Evolutionary conservation across 2,797 vertebrate genomes (phyloP), one percentile per base, ranked within the genome.

Genomic region (Cynodonichthys magdalenae): DNA sequence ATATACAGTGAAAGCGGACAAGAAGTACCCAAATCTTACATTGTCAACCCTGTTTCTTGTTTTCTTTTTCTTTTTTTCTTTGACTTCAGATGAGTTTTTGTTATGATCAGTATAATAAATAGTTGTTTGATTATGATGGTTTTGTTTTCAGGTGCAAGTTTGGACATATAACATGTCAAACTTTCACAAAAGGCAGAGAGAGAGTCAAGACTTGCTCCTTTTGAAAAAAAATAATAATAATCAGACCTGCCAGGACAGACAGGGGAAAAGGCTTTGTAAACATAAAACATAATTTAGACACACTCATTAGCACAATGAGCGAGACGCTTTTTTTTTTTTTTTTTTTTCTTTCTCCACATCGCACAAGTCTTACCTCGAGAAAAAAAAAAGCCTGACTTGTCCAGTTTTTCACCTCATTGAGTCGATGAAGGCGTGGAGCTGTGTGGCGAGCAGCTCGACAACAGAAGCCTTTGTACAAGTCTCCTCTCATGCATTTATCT

Each of bases 51-150:
- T 24, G 59, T 70, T 75, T 81, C 44, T 15, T 77, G 64, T 74
- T 77, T 17, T 39, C 2, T 24, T 24, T 24, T 24, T 24, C 24
- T 46, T 39, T 45, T 28, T 31, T 36, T 27, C 11, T 14, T 39
- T 39, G 36, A 27, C 36, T 59, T 59, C 20, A 34, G 47, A 57
- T 24, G 46, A 74, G 59, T 77, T 72, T 75, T 46, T 79, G 80
- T 79, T 64, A 74, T 47, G 56, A 70, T 85, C 79, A 87, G 79
- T 80, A 84, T 63, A 92, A 91, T 92, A 90, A 91, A 91, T 90
- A 82, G 71, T 24, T 75, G 78, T 81, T 84, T 78, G 61, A 84
- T 83, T 82, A 80, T 58, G 77, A 82, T 11, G 69, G 53, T 75
- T 75, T 69, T 75, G 81, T 87, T 85, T 73, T 70, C 55, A 67